Base-by-base conservation (phyloP, 1,140 invertebrate species). In the Cydia strobilella region DNA sequence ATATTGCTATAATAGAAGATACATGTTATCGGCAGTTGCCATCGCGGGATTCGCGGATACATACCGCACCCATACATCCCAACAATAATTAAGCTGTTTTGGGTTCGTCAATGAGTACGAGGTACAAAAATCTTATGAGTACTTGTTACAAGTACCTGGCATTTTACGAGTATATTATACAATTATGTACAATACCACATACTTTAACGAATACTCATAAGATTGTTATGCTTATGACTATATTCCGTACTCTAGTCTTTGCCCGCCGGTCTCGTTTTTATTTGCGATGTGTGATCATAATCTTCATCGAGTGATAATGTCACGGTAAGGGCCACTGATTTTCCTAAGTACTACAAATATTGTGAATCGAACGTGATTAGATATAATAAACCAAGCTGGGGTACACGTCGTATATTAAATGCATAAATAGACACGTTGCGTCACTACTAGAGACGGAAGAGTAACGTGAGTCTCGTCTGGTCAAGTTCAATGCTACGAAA, bases 1-100 rank as follows among this genome's bases (percentile, higher is more conserved):
- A 81, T 91, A 89, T 89, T 89, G 90, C 89, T 87, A 90, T 83
- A 90, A 87, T 84, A 86, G 79, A 86, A 66, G 81, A 85, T 83
- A 88, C 81, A 85, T 23, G 51, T 18, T 59, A n/a, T 51, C 45
- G 13, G 51, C 18, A 20, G n/a, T 18, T 59, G 51, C 51, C 51
- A 59, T 59, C 54, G 54, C 20, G 54, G 20, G 54, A 18, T 23
- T 59, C 54, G 54, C 20, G 54, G 20, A 20, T 59, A 59, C 54
- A 23, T 59, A 59, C 23, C 48, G n/a, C n/a, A n/a, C 18, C 13
- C 48, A 51, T 6, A n/a, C 48, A 51, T 51, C 15, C n/a, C 48
- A 18, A 51, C 42, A 51, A n/a, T 51, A n/a, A n/a, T n/a, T n/a
- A 51, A 51, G 45, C 12, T 13, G 45, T 51, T 51, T n/a, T 51